Conservation (phyloP, 2,797 vertebrate species). For the Etheostoma perlongum region DNA sequence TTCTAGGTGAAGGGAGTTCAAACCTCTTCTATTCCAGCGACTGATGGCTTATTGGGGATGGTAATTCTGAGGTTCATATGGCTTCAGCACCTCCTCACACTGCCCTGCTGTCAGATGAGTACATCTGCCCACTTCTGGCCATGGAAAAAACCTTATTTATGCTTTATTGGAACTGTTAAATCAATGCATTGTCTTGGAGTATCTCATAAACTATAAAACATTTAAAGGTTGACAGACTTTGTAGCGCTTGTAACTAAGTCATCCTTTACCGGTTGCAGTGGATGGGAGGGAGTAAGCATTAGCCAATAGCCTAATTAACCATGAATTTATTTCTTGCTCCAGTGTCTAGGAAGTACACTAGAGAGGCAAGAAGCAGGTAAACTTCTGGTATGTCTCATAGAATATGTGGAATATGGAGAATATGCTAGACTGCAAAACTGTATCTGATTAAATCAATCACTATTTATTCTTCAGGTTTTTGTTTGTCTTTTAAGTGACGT, state of each 20-base stretch:
- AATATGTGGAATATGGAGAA: not conserved
- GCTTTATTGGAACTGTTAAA: constrained; percentile 47
- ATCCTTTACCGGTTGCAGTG: not conserved
- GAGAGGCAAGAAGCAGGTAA: constrained; percentile 4
- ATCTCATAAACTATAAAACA: constrained; percentile 16
- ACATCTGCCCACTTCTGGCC: not conserved
- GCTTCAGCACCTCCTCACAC: constrained; percentile 26
- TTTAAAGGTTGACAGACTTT: constrained; percentile 27
- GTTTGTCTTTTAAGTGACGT: too few species aligned
- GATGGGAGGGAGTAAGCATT: constrained; percentile 15
- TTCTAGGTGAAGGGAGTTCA: constrained; percentile 47
- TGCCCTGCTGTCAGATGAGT: not conserved
- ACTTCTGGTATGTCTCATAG: constrained; percentile 3
- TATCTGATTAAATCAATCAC: not conserved
- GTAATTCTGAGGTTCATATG: constrained; percentile 47
- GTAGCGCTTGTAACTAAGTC: not conserved
- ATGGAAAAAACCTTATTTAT: not conserved
- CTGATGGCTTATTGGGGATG: constrained; percentile 55
- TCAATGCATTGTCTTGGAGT: constrained; percentile 36
- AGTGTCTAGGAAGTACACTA: not conserved
- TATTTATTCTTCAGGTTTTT: too few species aligned
- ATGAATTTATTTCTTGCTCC: not conserved
- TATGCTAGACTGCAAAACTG: constrained; percentile 9
- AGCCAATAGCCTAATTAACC: constrained; percentile 15
- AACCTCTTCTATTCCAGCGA: constrained; percentile 22